A percentile compares a stretch with the other conserved stretches of the same genome.
These are phyloP conservation scores for Psittacus erithacus DNA, from an alignment of 2,113 vertebrate species.

Conservation along the genomic window DNA sequence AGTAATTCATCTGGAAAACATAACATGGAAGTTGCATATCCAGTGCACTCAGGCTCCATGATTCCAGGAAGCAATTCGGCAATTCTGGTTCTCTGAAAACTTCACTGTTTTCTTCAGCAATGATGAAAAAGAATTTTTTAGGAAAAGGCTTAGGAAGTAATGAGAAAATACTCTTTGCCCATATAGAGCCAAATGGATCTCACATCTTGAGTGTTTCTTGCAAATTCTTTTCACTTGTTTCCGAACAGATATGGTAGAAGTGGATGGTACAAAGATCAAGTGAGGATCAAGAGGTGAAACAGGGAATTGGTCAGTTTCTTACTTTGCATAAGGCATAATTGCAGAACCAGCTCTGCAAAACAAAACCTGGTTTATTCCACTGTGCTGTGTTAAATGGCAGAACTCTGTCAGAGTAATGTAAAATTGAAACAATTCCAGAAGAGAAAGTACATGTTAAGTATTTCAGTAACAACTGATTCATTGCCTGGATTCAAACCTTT, in stretches of 20 bases:
- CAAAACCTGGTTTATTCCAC: not conserved
- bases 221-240: not conserved
- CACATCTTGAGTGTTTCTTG: not conserved
- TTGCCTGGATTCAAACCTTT: not conserved
- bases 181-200: not conserved
- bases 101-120: not conserved
- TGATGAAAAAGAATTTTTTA: not conserved
- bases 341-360: not conserved
- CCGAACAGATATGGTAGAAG: not conserved
- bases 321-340: not conserved
- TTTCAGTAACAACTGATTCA: not conserved
- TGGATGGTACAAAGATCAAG: not conserved
- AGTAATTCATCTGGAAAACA: not conserved
- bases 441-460: not conserved
- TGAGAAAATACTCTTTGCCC: not conserved
- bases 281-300: not conserved
- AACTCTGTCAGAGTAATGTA: not conserved
- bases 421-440: not conserved
- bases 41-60: accelerated
- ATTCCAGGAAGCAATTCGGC: not conserved
- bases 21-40: not conserved
- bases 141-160: not conserved
- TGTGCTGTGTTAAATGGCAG: not conserved
- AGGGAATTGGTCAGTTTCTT: not conserved
- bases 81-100: not conserved